Conservation (phyloP, 2,797 vertebrate genomes). For the Sebastes elongatus region DNA sequence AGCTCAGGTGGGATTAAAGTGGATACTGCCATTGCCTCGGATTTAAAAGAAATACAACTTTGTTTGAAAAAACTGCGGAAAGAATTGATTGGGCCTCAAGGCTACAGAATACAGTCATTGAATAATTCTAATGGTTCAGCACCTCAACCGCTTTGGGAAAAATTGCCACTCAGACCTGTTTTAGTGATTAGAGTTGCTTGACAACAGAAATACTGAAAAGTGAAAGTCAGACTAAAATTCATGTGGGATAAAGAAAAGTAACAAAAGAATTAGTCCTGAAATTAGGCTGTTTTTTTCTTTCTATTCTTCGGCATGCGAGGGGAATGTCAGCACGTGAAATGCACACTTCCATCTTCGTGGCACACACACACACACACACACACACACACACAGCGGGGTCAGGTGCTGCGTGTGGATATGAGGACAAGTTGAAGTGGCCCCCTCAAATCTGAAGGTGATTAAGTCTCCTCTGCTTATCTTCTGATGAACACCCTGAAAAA, state of each 20-base stretch:
- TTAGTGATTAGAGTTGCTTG: conserved; percentile 20
- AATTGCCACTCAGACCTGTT: conserved; percentile 40
- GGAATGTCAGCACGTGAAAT: conserved; percentile 29
- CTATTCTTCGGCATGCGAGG: background rate
- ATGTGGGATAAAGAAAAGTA: background rate
- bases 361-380: conserved; percentile 7
- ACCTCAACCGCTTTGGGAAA: conserved; percentile 9
- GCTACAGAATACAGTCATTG: conserved; percentile 27
- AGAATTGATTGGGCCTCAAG: conserved; percentile 37
- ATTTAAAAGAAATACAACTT: conserved; percentile 37
- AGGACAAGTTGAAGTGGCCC: conserved; percentile 78
- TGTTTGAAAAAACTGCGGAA: conserved; percentile 17
- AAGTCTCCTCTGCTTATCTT: conserved; percentile 82
- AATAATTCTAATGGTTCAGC: conserved; percentile 44
- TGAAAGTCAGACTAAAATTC: conserved; percentile 13
- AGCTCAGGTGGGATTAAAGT: conserved; percentile 1
- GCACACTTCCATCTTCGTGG: conserved; percentile 27
- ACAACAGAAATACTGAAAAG: conserved; percentile 5
- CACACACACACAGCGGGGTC: conserved; percentile 45
- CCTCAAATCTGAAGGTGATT: conserved; percentile 81
- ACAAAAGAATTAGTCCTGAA: background rate
- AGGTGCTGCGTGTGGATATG: conserved; percentile 70
- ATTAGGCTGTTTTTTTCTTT: background rate
- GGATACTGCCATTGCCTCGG: conserved; percentile 13
- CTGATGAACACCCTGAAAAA: conserved; percentile 76